A percentile compares a stretch with the other conserved stretches of the same genome.
phyloP scores from a whole-genome alignment of 2,113 vertebrate genomes.

The Hippocampus zosterae region DNA sequence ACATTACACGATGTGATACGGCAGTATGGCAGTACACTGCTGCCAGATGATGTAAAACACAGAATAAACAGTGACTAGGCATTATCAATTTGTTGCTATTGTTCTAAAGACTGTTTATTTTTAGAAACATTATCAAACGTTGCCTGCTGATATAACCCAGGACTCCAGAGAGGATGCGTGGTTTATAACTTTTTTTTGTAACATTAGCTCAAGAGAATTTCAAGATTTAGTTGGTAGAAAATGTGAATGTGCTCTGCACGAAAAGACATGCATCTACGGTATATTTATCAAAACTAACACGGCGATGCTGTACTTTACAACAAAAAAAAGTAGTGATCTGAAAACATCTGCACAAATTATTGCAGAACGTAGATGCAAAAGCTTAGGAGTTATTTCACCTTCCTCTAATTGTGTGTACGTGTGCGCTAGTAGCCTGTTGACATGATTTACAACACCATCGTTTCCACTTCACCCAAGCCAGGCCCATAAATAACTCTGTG shows the following conservation, averaged over 20 bases:
- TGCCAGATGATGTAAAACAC: background rate
- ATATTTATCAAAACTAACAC: background rate
- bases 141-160: background rate
- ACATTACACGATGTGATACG: background rate
- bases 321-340: background rate
- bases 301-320: background rate
- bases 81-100: background rate
- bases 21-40: background rate
- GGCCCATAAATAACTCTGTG: conserved; percentile 37
- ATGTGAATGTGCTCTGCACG: background rate
- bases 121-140: background rate
- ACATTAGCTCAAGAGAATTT: background rate
- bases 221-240: background rate
- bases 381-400: conserved; percentile 1
- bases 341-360: background rate
- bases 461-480: conserved; percentile 39
- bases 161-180: background rate
- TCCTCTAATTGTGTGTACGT: conserved; percentile 31
- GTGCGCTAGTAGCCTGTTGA: conserved; percentile 17
- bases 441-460: conserved; percentile 27
- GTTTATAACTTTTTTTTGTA: background rate
- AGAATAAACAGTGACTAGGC: background rate
- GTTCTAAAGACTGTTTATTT: background rate
- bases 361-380: background rate
- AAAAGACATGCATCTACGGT: background rate